A percentile compares a stretch with the other conserved stretches of the same genome.
These are phyloP conservation scores for Deroptyus accipitrinus DNA, from an alignment of 2,113 vertebrate species.

Conservation along the genomic window DNA sequence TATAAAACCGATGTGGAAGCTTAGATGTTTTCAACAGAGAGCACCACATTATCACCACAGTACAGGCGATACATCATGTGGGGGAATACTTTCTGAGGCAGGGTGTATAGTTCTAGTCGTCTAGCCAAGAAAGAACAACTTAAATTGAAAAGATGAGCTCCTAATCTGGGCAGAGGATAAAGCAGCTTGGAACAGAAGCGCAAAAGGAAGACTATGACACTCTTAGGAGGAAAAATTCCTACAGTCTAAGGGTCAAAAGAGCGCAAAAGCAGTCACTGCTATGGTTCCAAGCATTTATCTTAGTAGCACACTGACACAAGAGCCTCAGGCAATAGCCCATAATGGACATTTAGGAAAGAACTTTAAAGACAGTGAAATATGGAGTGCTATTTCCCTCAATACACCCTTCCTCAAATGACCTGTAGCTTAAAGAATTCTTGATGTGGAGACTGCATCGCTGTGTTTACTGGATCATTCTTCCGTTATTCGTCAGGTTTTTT, in stretches of 20 bases:
- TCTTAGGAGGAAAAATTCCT: background rate
- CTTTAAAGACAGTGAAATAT: background rate
- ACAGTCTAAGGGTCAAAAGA: background rate
- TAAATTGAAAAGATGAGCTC: background rate
- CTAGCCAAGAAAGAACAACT: background rate
- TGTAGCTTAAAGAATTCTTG: background rate
- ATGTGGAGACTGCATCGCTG: background rate
- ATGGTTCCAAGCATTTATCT: background rate
- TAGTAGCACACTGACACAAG: background rate
- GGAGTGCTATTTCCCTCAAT: background rate
- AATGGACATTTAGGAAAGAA: background rate
- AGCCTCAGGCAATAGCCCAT: background rate
- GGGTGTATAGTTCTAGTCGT: background rate
- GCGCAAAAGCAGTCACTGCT: background rate
- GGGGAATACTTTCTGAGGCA: background rate
- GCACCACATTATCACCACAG: background rate
- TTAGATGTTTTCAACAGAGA: background rate
- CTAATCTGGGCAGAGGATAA: background rate
- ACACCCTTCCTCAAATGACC: background rate
- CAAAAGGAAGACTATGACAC: background rate
- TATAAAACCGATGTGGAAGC: background rate
- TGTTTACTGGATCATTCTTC: background rate
- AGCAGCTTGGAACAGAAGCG: background rate
- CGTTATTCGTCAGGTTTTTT: background rate
- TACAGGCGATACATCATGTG: background rate